Evolutionary conservation across 2,797 vertebrate species (phyloP).

Genomic region (Scolopax bukidnonensis): DNA sequence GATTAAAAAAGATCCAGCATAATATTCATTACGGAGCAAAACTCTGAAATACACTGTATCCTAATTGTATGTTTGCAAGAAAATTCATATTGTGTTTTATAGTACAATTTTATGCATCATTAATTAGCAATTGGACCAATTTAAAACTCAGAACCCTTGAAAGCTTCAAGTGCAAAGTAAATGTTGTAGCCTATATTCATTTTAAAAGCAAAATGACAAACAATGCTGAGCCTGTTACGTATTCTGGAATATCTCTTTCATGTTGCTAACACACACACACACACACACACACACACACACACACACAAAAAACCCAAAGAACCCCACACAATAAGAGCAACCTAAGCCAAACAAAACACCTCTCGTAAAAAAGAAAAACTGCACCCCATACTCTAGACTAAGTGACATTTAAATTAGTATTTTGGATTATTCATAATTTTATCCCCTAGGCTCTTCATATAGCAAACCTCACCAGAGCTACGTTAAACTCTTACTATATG

Average conservation of each 20-base stretch:
- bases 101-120: constrained; percentile 26
- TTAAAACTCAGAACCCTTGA: constrained; percentile 8
- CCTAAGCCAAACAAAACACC: neutral
- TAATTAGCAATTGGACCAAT: constrained; percentile 26
- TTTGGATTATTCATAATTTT: neutral
- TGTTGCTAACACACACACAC: neutral
- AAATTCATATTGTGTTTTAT: constrained; percentile 29
- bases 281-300: neutral
- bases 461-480: neutral
- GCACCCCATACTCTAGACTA: neutral
- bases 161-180: neutral
- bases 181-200: neutral
- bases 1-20: neutral
- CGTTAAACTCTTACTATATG: neutral
- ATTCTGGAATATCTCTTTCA: neutral
- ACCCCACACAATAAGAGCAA: neutral
- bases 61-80: neutral
- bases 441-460: neutral
- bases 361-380: neutral
- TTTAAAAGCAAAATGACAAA: neutral
- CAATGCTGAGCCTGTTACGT: neutral
- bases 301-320: neutral
- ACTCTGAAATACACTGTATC: neutral
- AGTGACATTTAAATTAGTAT: neutral
- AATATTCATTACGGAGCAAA: neutral